These are phyloP conservation scores for Drosophila kurseongensis DNA, from an alignment of 1,140 invertebrate genomes.

Conservation along the genomic window DNA sequence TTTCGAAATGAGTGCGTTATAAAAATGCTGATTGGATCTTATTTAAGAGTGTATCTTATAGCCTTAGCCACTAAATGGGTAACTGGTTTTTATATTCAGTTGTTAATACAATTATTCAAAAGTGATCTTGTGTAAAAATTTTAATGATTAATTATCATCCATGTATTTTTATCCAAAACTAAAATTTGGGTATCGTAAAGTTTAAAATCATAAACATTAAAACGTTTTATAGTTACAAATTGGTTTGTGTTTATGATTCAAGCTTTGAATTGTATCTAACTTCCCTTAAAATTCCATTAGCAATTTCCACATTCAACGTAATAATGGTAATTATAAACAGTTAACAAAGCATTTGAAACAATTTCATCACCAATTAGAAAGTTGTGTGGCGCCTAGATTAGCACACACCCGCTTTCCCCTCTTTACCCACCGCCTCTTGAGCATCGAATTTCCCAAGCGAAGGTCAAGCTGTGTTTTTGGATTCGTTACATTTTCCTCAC, in stretches of 20 bases:
- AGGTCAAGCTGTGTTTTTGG: slow-evolving; percentile 74
- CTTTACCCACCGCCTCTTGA: not conserved
- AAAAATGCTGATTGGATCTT: too few species aligned
- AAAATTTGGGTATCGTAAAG: too few species aligned
- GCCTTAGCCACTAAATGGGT: too few species aligned
- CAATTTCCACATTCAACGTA: slow-evolving; percentile 22
- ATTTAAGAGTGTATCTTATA: too few species aligned
- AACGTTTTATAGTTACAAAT: not conserved
- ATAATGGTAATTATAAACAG: slow-evolving; percentile 29
- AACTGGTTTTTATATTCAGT: too few species aligned
- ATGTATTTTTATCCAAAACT: too few species aligned
- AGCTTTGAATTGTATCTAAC: too few species aligned
- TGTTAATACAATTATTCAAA: too few species aligned
- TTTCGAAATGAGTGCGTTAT: too few species aligned
- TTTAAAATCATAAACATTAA: not conserved
- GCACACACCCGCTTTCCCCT: not conserved
- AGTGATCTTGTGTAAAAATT: too few species aligned
- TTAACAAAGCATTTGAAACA: slow-evolving; percentile 47
- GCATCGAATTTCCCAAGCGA: slow-evolving; percentile 71
- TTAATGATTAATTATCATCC: too few species aligned
- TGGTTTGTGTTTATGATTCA: not conserved
- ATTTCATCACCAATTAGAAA: slow-evolving; percentile 71
- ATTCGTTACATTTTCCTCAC: slow-evolving; percentile 30
- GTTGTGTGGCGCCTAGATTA: slow-evolving; percentile 63
- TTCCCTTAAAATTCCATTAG: not conserved